Evolutionary conservation across 2,113 vertebrate species (phyloP), one percentile per base, ranked within the genome.

Genomic region (Hippocampus comes): DNA sequence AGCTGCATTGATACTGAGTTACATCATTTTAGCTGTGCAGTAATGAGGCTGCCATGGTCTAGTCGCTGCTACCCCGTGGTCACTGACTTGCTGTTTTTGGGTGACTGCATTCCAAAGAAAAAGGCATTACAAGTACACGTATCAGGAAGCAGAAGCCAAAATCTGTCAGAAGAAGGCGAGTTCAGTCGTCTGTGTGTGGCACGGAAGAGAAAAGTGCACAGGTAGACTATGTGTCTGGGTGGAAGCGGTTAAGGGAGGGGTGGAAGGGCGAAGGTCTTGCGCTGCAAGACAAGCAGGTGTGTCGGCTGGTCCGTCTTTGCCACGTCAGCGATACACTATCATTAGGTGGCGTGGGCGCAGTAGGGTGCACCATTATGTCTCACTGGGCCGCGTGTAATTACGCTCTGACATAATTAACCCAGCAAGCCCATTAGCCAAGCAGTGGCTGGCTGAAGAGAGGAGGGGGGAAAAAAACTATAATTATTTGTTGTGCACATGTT

Each of bases 401-500:
- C 95, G 95, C 95, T 97, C 94, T 97, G 96, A 98, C 96, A 98
- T 99, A 98, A 99, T 99, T 99, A 98, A 99, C 97, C 97, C 96
- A 98, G 97, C 95, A 94, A 97, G 97, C 95, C 94, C 95, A 97
- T 97, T 98, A 98, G 96, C 96, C 95, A 92, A 94, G 95, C 95
- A 85, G 93, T 92, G 95, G 95, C 95, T 93, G 90, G 89, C 90
- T 92, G 86, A 87, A 90, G 90, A 88, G 80, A 82, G 75, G 69
- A 18, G 63, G 41, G 8, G 53, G 76, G 85, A 95, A 97, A 95
- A 95, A 95, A 88, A 93, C 95, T 95, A 96, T 98, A 98, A 98
- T 99, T 98, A 98, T 99, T 98, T 98, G 97, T 98, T 98, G 96
- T 98, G 95, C 92, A 95, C 95, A 97, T 98, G 96, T 94, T 98